A percentile compares a stretch with the other conserved stretches of the same genome.
Conservation (phyloP, 2,797 vertebrate genomes). For the Sylvia borin region DNA sequence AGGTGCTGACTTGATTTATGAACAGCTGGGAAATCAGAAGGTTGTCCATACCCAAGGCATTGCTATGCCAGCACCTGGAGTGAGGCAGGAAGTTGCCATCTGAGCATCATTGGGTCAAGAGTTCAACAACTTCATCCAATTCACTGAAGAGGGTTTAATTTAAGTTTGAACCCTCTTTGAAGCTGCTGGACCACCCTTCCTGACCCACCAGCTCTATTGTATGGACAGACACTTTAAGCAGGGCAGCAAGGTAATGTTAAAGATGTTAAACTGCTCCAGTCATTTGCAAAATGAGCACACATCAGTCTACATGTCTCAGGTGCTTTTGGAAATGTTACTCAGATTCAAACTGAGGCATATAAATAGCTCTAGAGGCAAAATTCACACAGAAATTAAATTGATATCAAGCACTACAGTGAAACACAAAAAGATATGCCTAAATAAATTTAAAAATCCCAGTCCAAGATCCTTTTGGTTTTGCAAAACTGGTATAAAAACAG, state of each 20-base stretch:
- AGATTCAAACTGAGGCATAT: not conserved
- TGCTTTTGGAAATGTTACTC: not conserved
- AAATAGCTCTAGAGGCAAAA: not conserved
- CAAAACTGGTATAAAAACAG: not conserved
- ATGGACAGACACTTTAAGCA: not conserved
- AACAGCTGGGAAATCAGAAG: not conserved
- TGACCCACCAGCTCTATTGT: not conserved
- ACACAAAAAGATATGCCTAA: not conserved
- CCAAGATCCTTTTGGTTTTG: not conserved
- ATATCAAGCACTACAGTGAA: not conserved
- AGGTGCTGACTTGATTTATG: not conserved
- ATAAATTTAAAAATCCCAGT: not conserved
- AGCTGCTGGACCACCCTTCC: not conserved
- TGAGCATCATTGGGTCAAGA: not conserved
- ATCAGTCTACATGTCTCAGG: not conserved
- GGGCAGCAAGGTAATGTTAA: not conserved
- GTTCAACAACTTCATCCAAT: not conserved
- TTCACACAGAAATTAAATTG: not conserved
- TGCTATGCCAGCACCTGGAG: not conserved
- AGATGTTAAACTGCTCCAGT: not conserved
- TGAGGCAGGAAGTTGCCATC: not conserved
- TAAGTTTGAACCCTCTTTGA: not conserved
- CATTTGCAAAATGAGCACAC: not conserved
- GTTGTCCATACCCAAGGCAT: not conserved
- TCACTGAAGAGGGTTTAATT: not conserved